These are phyloP conservation scores for Vespertilio murinus DNA, from an alignment of 2,797 vertebrate genomes.

Conservation along the genomic window DNA sequence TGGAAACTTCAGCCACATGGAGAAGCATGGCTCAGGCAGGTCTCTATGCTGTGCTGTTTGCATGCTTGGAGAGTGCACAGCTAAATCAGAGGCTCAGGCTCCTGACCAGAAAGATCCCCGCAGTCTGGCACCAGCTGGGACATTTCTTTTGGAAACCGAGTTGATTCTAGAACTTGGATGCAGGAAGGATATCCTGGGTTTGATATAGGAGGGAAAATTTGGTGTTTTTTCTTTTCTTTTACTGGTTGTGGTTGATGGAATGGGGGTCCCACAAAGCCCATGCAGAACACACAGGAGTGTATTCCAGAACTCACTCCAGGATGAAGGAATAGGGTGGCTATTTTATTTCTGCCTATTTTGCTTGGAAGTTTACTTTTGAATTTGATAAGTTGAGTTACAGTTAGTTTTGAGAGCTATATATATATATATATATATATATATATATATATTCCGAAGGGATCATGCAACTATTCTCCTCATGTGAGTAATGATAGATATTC, in stretches of 20 bases:
- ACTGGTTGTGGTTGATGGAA: not conserved
- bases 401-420: not conserved
- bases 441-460: not conserved
- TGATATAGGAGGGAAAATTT: not conserved
- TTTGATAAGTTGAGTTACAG: not conserved
- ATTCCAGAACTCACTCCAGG: not conserved
- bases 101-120: constrained; percentile 20
- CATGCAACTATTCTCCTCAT: not conserved
- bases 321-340: not conserved
- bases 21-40: constrained; percentile 32
- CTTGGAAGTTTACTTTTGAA: not conserved
- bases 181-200: not conserved
- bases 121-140: not conserved
- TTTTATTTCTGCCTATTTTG: not conserved
- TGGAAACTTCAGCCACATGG: constrained; percentile 63
- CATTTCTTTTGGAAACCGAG: constrained; percentile 30
- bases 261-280: not conserved
- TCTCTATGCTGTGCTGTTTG: constrained; percentile 1
- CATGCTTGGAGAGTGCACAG: not conserved
- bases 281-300: not conserved
- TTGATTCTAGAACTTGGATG: constrained; percentile 27
- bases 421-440: too few species aligned
- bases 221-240: not conserved
- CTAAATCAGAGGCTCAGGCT: constrained; percentile 9
- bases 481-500: not conserved